Evolutionary conservation across 2,888 invertebrate species (phyloP).

Genomic region (Tholera decimalis): DNA sequence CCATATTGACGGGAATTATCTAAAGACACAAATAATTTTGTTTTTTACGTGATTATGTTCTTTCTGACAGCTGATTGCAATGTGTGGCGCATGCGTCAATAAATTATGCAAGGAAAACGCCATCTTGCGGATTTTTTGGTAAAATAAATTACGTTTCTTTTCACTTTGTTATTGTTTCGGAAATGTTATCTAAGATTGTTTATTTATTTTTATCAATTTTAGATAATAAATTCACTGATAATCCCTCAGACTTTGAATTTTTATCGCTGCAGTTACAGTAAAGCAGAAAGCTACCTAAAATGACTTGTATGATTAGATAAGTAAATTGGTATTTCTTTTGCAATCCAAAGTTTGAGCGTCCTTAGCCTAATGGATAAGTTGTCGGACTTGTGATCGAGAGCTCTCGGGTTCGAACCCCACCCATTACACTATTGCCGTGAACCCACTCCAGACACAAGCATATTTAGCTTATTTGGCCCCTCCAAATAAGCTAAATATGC

Average conservation of each 20-base stretch:
- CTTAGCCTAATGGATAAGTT: too few relatives aligned
- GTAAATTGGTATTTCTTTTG: background rate
- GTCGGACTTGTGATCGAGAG: too few relatives aligned
- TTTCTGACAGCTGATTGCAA: slow-evolving; percentile 91
- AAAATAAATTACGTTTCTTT: slow-evolving; percentile 73
- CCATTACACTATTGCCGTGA: too few relatives aligned
- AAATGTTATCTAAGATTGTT: slow-evolving; percentile 27
- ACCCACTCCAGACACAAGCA: too few relatives aligned
- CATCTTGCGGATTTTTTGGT: slow-evolving; percentile 79
- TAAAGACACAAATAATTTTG: slow-evolving; percentile 91
- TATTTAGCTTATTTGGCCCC: too few relatives aligned
- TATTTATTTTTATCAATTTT: slow-evolving; percentile 24
- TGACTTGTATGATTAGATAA: slow-evolving; percentile 12
- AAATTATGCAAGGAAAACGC: slow-evolving; percentile 85
- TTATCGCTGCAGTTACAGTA: slow-evolving; percentile 19
- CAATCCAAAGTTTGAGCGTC: too few relatives aligned
- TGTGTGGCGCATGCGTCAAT: slow-evolving; percentile 91
- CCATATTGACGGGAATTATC: slow-evolving; percentile 91
- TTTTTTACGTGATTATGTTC: slow-evolving; percentile 90
- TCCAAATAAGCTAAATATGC: too few relatives aligned
- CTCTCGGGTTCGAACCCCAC: too few relatives aligned
- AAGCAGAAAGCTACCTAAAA: background rate
- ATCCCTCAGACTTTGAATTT: background rate
- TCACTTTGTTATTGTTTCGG: slow-evolving; percentile 48
- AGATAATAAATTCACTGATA: slow-evolving; percentile 22